Conservation (phyloP, 2,113 vertebrate species). For the Oreochromis spilurus region DNA sequence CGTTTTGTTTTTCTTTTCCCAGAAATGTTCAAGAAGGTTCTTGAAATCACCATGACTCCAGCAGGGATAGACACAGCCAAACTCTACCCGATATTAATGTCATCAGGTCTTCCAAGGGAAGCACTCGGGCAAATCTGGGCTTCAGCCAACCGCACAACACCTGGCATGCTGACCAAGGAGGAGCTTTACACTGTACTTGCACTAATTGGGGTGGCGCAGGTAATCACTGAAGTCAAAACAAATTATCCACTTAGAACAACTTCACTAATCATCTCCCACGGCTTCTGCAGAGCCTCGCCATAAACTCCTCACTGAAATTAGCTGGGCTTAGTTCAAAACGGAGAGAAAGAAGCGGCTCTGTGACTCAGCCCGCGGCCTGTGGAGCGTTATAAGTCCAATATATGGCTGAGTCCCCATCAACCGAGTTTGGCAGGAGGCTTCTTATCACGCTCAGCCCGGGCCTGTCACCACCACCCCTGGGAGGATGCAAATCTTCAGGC, state of each 20-base stretch:
- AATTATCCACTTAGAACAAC: conserved; percentile 5
- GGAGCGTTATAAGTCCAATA: conserved; percentile 6
- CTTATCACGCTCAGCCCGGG: conserved; percentile 47
- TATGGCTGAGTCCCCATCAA: conserved; percentile 24
- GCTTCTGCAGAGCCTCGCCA: not conserved
- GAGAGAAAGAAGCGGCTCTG: not conserved
- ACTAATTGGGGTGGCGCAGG: conserved; percentile 93
- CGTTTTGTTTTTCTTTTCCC: not conserved
- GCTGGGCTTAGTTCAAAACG: not conserved
- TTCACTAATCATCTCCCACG: not conserved
- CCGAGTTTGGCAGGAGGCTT: conserved; percentile 33
- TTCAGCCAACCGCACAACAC: conserved; percentile 91
- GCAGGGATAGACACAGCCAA: conserved; percentile 94
- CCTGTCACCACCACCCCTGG: conserved; percentile 23
- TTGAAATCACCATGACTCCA: conserved; percentile 89
- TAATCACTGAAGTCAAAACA: conserved; percentile 51
- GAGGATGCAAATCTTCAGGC: conserved; percentile 47
- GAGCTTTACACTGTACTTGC: conserved; percentile 92
- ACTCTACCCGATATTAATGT: conserved; percentile 96
- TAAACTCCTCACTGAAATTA: not conserved
- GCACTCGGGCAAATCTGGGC: conserved; percentile 97
- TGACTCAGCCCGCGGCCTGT: conserved; percentile 3
- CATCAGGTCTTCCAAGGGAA: conserved; percentile 93
- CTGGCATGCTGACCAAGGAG: conserved; percentile 95
- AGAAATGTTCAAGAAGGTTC: conserved; percentile 95